Evolutionary conservation across 2,888 invertebrate species (phyloP).

Genomic region (Macrophya alboannulata): DNA sequence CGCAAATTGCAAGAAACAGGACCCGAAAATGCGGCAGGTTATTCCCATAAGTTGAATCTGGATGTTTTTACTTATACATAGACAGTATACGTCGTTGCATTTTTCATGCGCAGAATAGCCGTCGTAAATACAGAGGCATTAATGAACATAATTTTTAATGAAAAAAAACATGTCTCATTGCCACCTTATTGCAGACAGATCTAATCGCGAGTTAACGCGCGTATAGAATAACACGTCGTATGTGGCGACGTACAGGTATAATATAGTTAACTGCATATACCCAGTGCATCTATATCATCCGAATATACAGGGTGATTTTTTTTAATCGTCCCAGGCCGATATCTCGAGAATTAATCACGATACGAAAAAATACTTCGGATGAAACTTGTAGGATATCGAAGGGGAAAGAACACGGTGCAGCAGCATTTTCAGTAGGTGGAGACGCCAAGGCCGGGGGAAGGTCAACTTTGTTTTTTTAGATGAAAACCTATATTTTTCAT

Average conservation of each 20-base stretch:
- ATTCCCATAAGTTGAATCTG: neutral
- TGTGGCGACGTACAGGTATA: neutral
- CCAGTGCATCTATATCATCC: neutral
- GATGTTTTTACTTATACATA: neutral
- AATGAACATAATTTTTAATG: neutral
- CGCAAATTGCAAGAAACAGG: neutral
- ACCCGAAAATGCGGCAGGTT: neutral
- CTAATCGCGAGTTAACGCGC: neutral
- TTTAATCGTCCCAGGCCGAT: too few relatives aligned
- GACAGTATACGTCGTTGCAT: neutral
- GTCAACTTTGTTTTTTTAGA: too few relatives aligned
- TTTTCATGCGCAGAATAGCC: neutral
- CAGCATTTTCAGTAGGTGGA: too few relatives aligned
- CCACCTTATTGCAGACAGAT: neutral
- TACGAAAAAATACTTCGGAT: too few relatives aligned
- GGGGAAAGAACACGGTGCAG: too few relatives aligned
- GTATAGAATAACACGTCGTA: constrained; percentile 26
- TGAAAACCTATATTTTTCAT: too few relatives aligned
- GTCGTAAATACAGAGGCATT: neutral
- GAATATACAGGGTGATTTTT: too few relatives aligned
- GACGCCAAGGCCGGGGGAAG: too few relatives aligned
- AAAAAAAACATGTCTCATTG: constrained; percentile 18
- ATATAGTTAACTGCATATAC: neutral
- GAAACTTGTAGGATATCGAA: too few relatives aligned
- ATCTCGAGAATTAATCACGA: too few relatives aligned